Base-by-base conservation (phyloP, 2,888 invertebrate species). In the Rhorus exstirpatorius region DNA sequence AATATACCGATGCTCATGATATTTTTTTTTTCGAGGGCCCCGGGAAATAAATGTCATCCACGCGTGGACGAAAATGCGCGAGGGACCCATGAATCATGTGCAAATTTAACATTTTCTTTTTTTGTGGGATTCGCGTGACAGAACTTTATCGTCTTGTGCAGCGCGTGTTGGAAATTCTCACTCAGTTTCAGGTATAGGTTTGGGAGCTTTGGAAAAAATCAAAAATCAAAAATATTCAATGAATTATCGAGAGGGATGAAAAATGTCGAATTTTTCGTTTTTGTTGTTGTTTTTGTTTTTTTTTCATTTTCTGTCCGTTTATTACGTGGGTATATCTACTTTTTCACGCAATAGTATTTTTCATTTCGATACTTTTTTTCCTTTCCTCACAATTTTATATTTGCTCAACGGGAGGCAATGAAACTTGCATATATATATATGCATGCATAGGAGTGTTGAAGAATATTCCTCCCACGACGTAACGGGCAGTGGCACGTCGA, bases 81-180 rank as follows among this genome's bases (percentile, higher is more conserved):
- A 12, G 44, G 65, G 44, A 76, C n/a, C n/a, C n/a, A n/a, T n/a
- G n/a, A n/a, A n/a, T n/a, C n/a, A n/a, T n/a, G n/a, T n/a, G n/a
- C n/a, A n/a, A n/a, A n/a, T n/a, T n/a, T n/a, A n/a, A n/a, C n/a
- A n/a, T n/a, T n/a, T n/a, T n/a, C n/a, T n/a, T n/a, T 35, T 79
- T 70, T 46, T 68, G 61, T 61, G 63, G 80, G 46, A 19, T 75
- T 80, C 80, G 53, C 55, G 70, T 38, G 75, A 38, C 70, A 70
- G 75, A 75, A 75, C 65, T 75, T 75, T 63, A 80, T 80, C 70
- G 46, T 63, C 75, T 75, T 35, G 53, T 65, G 41, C 26, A 1
- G 14, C 31, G 58, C 3, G 35, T 46, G 55, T 55, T 1, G 63
- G 24, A 75, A 53, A 75, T 80, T 70, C 61, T 63, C 80, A 51